These are phyloP conservation scores for Hoplostethus atlanticus DNA, from an alignment of 2,797 vertebrate species.

Conservation along the genomic window DNA sequence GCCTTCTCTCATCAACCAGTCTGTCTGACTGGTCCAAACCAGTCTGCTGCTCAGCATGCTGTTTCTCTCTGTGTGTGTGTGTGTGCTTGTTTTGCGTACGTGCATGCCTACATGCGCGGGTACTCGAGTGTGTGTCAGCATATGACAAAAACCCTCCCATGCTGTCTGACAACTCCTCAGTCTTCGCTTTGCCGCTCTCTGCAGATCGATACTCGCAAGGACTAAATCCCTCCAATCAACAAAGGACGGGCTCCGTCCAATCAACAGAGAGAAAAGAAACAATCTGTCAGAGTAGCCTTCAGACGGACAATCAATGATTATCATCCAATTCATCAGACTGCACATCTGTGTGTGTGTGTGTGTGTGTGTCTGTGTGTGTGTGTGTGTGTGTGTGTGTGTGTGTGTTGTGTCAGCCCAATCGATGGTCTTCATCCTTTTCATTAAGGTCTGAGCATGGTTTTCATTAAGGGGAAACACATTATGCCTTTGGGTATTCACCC, in stretches of 20 bases:
- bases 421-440: constrained; percentile 79
- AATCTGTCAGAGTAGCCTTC: constrained; percentile 60
- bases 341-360: constrained; percentile 54
- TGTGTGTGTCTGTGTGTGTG: constrained; percentile 43
- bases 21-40: constrained; percentile 68
- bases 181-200: constrained; percentile 26
- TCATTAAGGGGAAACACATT: constrained; percentile 78
- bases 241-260: constrained; percentile 53
- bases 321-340: constrained; percentile 66
- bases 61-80: constrained; percentile 15
- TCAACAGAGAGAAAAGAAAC: constrained; percentile 59
- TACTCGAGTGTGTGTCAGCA: constrained; percentile 39
- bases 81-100: constrained; percentile 9
- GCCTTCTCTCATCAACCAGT: constrained; percentile 77
- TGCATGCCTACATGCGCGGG: constrained; percentile 35
- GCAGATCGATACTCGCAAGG: constrained; percentile 62
- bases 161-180: constrained; percentile 37
- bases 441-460: constrained; percentile 75
- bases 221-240: constrained; percentile 68
- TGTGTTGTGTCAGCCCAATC: constrained; percentile 70
- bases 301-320: constrained; percentile 71
- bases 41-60: constrained; percentile 56
- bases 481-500: constrained; percentile 68
- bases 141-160: not conserved
- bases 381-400: constrained; percentile 43